Evolutionary conservation across 2,797 vertebrate genomes (phyloP).

Genomic region (Corythornis leucogaster): DNA sequence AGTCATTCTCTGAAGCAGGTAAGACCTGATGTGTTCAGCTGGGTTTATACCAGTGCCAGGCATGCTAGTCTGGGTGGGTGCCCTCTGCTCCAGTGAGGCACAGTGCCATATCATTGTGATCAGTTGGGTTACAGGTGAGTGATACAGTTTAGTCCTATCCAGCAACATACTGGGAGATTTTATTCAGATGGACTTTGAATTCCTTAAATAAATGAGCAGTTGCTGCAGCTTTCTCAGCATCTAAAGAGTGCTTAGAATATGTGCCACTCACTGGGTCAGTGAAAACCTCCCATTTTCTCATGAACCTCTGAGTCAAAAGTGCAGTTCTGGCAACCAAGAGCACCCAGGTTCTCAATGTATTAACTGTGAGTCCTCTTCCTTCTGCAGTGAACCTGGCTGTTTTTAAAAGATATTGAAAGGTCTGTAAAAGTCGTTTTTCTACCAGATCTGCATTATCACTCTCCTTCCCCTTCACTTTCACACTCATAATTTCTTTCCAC

Average conservation of each 20-base stretch:
- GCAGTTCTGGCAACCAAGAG: not conserved
- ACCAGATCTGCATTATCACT: not conserved
- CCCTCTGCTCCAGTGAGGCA: rapidly evolving
- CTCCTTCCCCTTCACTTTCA: not conserved
- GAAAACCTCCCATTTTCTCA: not conserved
- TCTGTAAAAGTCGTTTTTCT: not conserved
- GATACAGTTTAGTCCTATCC: not conserved
- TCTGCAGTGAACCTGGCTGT: not conserved
- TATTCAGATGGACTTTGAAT: not conserved
- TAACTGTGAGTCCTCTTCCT: not conserved
- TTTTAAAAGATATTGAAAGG: not conserved
- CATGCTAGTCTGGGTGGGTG: rapidly evolving
- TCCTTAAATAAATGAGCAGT: not conserved
- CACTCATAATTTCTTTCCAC: not conserved
- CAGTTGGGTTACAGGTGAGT: not conserved
- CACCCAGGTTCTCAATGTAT: not conserved
- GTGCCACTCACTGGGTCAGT: not conserved
- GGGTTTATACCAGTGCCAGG: rapidly evolving
- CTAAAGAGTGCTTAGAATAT: not conserved
- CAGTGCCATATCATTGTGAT: not conserved
- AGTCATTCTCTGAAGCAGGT: not conserved
- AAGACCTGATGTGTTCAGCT: not conserved
- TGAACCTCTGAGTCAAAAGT: rapidly evolving
- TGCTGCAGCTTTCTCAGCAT: not conserved
- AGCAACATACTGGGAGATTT: not conserved